phyloP scores from a whole-genome alignment of 2,113 vertebrate genomes.

The Takifugu bimaculatus region DNA sequence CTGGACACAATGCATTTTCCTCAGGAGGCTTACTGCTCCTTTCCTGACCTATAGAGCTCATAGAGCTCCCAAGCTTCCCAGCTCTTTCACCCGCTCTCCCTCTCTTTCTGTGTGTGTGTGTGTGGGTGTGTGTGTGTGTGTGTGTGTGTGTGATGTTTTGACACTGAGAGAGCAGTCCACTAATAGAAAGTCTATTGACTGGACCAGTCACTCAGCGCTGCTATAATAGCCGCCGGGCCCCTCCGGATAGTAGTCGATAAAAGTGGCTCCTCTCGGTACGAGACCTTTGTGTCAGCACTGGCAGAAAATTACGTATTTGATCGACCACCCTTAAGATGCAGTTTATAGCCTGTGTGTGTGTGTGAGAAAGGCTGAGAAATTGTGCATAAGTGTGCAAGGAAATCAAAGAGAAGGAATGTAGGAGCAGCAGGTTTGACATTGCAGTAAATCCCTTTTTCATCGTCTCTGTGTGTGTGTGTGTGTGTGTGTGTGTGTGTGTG shows the following conservation, averaged over 20 bases:
- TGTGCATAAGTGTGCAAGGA: neutral
- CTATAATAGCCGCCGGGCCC: conserved; percentile 63
- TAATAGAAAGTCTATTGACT: conserved; percentile 75
- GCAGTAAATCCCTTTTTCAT: conserved; percentile 39
- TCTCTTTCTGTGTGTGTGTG: neutral
- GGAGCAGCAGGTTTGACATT: conserved; percentile 23
- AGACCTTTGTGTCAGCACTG: conserved; percentile 66
- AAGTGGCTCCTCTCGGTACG: conserved; percentile 60
- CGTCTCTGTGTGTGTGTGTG: conserved; percentile 15
- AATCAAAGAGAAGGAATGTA: conserved; percentile 13
- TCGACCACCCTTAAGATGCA: conserved; percentile 59
- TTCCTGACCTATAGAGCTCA: conserved; percentile 50
- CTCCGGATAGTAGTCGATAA: conserved; percentile 65
- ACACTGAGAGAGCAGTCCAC: conserved; percentile 53
- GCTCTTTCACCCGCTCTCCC: conserved; percentile 1
- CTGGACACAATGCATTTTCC: conserved; percentile 32
- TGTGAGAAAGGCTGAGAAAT: neutral
- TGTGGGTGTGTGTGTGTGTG: neutral
- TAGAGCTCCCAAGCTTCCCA: conserved; percentile 26
- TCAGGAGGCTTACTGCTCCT: conserved; percentile 37
- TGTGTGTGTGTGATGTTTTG: conserved; percentile 39
- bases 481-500: conserved; percentile 6
- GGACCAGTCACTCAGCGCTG: conserved; percentile 60
- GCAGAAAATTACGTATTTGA: conserved; percentile 72
- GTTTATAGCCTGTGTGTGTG: conserved; percentile 22